Evolutionary conservation across 92 coral and sea anemone genomes (phyloP).

Genomic region (Virgularia gustaviana): DNA sequence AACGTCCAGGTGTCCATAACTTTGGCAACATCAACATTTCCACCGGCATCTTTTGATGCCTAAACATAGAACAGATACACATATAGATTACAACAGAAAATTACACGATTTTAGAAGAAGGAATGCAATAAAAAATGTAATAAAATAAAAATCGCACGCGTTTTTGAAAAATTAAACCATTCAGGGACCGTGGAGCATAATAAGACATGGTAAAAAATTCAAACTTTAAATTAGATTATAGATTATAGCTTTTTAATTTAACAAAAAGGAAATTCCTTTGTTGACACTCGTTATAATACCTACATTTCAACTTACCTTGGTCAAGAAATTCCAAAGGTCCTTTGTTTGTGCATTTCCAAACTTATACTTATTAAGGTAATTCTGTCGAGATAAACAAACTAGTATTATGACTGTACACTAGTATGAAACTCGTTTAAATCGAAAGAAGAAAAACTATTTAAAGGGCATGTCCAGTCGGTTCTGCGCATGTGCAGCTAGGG

Average conservation of each 20-base stretch:
- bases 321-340: conserved; percentile 73
- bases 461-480: too few species aligned
- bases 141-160: not conserved
- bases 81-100: not conserved
- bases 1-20: conserved; percentile 92
- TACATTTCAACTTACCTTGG: conserved; percentile 63
- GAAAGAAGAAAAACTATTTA: too few species aligned
- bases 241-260: too few species aligned
- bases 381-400: conserved; percentile 28
- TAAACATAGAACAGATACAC: not conserved
- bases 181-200: too few species aligned
- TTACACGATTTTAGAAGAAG: not conserved
- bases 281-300: too few species aligned
- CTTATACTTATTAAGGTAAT: conserved; percentile 61
- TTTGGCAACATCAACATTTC: conserved; percentile 54
- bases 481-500: too few species aligned
- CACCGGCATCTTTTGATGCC: conserved; percentile 5
- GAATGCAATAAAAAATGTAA: not conserved
- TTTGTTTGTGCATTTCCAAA: conserved; percentile 69
- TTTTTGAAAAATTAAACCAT: too few species aligned
- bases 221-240: too few species aligned
- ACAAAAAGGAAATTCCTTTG: too few species aligned
- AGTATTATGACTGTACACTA: not conserved
- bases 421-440: not conserved
- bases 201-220: too few species aligned